Evolutionary conservation across 2,797 vertebrate genomes (phyloP).

Genomic region (Siniperca undulata): DNA sequence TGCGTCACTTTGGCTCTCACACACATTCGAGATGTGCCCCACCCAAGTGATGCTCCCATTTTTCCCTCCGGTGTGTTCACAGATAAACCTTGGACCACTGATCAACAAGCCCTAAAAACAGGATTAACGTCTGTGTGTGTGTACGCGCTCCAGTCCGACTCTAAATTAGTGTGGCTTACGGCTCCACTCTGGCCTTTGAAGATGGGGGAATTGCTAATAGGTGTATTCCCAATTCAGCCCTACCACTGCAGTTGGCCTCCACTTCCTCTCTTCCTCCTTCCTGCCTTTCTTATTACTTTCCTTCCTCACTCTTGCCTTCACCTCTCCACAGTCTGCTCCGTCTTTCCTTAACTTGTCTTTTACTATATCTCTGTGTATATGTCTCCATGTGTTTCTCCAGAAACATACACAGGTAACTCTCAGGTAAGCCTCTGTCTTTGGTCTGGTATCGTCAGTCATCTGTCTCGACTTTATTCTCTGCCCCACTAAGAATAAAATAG

Average conservation of each 20-base stretch:
- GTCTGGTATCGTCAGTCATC: slow-evolving; percentile 31
- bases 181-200: slow-evolving; percentile 76
- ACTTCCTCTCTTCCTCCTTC: slow-evolving; percentile 9
- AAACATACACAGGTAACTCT: not conserved
- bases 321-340: not conserved
- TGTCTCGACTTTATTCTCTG: slow-evolving; percentile 43
- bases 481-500: slow-evolving; percentile 56
- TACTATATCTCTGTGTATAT: not conserved
- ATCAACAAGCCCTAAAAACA: slow-evolving; percentile 67
- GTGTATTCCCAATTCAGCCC: slow-evolving; percentile 62
- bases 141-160: slow-evolving; percentile 42
- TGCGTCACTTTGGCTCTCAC: not conserved
- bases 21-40: not conserved
- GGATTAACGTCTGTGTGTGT: slow-evolving; percentile 50
- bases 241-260: slow-evolving; percentile 10
- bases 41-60: slow-evolving; percentile 26
- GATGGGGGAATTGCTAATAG: slow-evolving; percentile 76
- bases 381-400: not conserved
- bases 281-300: not conserved
- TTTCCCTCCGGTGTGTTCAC: slow-evolving; percentile 45
- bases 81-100: slow-evolving; percentile 51
- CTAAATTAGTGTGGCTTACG: slow-evolving; percentile 68
- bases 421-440: slow-evolving; percentile 19
- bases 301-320: not conserved
- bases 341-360: not conserved